These are phyloP conservation scores for Dicrurus megarhynchus DNA, from an alignment of 2,113 vertebrate species.

Conservation along the genomic window DNA sequence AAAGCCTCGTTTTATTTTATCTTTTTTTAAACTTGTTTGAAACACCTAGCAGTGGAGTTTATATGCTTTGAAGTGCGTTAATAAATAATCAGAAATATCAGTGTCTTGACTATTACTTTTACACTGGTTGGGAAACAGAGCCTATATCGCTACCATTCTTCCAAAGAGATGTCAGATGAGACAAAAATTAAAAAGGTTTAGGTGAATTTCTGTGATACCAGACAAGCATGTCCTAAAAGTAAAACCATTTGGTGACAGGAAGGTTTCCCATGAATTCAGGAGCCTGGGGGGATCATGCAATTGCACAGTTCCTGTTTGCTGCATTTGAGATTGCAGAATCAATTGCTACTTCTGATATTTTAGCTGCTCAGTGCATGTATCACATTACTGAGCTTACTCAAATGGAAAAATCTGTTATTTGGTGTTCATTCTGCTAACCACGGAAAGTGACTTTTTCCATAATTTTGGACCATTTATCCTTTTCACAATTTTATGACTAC, in stretches of 20 bases:
- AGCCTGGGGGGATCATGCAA: not conserved
- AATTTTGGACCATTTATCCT: not conserved
- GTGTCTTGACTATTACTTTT: slow-evolving; percentile 13
- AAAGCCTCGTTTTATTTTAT: not conserved
- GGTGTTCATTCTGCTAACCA: not conserved
- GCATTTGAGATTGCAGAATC: not conserved
- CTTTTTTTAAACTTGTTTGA: not conserved
- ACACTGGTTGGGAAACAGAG: not conserved
- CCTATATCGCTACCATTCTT: not conserved
- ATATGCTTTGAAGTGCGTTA: slow-evolving; percentile 41
- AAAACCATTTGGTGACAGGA: not conserved
- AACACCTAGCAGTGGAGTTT: not conserved
- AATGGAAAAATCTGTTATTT: not conserved
- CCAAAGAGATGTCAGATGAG: not conserved
- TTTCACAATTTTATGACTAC: not conserved
- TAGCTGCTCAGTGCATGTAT: not conserved
- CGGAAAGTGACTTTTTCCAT: not conserved
- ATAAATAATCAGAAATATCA: slow-evolving; percentile 37
- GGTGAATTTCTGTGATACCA: not conserved
- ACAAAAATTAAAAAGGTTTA: not conserved
- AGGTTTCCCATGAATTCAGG: not conserved
- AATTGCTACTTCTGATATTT: not conserved
- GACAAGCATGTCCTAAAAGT: not conserved
- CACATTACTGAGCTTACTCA: not conserved
- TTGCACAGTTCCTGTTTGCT: not conserved